Conservation (phyloP, 2,113 vertebrate species). For the Chamaetylas fuelleborni region DNA sequence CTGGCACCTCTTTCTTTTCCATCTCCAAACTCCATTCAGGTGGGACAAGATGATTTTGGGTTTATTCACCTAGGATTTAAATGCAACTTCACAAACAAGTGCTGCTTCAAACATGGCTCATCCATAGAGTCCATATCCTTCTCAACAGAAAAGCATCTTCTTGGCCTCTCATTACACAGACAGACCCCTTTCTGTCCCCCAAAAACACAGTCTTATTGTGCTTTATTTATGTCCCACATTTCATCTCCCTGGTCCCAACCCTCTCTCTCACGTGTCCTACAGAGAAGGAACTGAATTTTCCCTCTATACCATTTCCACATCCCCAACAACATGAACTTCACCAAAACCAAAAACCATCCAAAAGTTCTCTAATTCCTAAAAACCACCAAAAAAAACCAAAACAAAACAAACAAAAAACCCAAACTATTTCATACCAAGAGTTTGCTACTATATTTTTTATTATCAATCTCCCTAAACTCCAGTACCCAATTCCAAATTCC, state of each 20-base stretch:
- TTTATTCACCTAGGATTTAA: neutral
- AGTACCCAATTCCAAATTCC: neutral
- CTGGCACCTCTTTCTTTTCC: neutral
- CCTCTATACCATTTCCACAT: neutral
- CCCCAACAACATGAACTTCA: neutral
- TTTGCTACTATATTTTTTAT: neutral
- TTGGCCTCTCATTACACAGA: neutral
- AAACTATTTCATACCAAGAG: neutral
- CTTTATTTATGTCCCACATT: neutral
- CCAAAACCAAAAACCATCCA: neutral
- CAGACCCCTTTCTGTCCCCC: neutral
- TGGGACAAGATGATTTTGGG: neutral
- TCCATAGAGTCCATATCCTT: neutral
- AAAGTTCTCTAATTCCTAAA: neutral
- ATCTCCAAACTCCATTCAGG: neutral
- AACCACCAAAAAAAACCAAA: neutral
- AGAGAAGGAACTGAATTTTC: neutral
- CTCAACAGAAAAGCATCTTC: neutral
- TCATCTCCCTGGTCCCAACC: neutral
- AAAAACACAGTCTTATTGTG: accelerated
- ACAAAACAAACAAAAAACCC: neutral
- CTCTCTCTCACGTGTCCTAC: accelerated
- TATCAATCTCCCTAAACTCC: neutral
- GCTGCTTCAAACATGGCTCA: neutral
- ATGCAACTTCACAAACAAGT: neutral